Percentiles rank a stretch among this genome's conserved stretches.
These are phyloP conservation scores for Stichodactyla helianthus DNA, from an alignment of 64 coral and sea anemone genomes.

Conservation along the genomic window DNA sequence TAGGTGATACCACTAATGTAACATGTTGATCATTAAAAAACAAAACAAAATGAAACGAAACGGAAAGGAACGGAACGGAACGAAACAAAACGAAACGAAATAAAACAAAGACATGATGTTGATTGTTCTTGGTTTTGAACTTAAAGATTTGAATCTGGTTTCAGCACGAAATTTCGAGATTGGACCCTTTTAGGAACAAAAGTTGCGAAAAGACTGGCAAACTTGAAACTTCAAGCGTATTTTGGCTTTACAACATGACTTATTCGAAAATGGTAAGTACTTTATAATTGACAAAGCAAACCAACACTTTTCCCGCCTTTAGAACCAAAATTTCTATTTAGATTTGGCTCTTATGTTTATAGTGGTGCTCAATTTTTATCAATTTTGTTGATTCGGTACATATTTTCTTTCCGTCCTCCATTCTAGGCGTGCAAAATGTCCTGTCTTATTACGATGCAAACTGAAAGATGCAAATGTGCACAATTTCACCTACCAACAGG, in stretches of 20 bases:
- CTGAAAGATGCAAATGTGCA: conserved; percentile 3
- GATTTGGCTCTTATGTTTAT: no score
- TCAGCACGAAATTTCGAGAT: conserved; percentile 6
- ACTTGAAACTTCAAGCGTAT: conserved; percentile 11
- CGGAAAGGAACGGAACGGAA: no score
- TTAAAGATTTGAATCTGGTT: background rate
- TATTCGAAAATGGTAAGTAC: conserved; percentile 37
- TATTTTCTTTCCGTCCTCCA: background rate
- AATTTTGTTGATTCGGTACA: background rate
- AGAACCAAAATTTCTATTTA: no score
- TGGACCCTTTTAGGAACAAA: conserved; percentile 36
- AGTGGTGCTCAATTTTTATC: no score
- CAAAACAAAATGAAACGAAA: no score
- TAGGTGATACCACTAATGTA: no score
- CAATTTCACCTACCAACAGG: background rate
- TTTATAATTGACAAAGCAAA: background rate
- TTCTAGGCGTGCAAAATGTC: conserved; percentile 33
- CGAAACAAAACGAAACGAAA: no score
- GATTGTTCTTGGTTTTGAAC: no score
- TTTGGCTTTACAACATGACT: conserved; percentile 6
- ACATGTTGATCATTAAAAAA: no score
- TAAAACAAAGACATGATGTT: no score
- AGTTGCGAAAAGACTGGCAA: conserved; percentile 7
- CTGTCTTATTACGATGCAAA: conserved; percentile 18
- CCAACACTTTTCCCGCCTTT: no score